Evolutionary conservation across 2,888 invertebrate genomes (phyloP).

Genomic region (Anorthoa munda): DNA sequence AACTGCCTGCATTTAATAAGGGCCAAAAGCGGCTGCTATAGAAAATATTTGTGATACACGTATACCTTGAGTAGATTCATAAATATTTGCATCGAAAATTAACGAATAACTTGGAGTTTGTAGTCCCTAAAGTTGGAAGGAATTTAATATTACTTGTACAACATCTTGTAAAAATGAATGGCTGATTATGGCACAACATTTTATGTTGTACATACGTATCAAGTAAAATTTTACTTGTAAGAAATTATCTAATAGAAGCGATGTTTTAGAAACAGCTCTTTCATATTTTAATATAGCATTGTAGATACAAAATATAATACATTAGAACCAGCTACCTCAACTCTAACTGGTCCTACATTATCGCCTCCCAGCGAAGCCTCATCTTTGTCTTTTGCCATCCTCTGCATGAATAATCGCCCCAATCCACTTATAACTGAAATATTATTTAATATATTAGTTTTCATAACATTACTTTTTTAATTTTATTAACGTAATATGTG

Average conservation of each 20-base stretch:
- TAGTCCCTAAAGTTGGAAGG: conserved; percentile 67
- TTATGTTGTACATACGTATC: conserved; percentile 9
- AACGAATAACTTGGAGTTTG: conserved; percentile 67
- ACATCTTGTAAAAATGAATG: conserved; percentile 62
- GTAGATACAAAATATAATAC: background rate
- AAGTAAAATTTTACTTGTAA: conserved; percentile 2
- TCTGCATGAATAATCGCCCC: conserved; percentile 62
- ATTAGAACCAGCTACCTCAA: conserved; percentile 68
- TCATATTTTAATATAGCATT: background rate
- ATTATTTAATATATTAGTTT: too few relatives aligned
- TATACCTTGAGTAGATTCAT: conserved; percentile 69
- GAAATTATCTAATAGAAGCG: conserved; percentile 16
- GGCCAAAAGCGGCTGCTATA: conserved; percentile 61
- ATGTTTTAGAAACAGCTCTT: conserved; percentile 5
- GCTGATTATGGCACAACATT: conserved; percentile 26
- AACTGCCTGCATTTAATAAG: conserved; percentile 62
- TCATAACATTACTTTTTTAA: too few relatives aligned
- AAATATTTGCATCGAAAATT: conserved; percentile 76
- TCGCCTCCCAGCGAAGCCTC: conserved; percentile 62
- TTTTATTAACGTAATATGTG: too few relatives aligned
- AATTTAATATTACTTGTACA: conserved; percentile 75
- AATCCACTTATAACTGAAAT: conserved; percentile 67
- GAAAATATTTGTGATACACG: conserved; percentile 75
- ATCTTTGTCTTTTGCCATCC: background rate
- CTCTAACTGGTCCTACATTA: conserved; percentile 66